phyloP scores from a whole-genome alignment of 2,797 vertebrate species.

The Myripristis murdjan region DNA sequence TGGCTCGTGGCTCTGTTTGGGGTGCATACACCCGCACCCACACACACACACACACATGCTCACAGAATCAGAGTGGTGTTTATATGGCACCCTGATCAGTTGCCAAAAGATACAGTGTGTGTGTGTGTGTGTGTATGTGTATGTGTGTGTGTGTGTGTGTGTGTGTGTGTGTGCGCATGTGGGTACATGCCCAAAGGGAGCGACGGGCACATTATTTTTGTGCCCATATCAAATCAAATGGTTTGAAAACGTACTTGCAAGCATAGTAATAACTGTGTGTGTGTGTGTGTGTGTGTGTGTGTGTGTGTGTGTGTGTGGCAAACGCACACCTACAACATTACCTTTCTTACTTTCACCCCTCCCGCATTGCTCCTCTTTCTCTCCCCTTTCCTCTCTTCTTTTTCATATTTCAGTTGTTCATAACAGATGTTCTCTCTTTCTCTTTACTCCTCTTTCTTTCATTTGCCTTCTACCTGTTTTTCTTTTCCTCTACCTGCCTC shows the following conservation, averaged over 20 bases:
- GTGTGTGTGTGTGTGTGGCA: background rate
- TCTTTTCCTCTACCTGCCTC: too few relatives aligned
- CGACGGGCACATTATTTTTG: background rate
- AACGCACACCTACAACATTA: background rate
- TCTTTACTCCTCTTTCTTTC: background rate
- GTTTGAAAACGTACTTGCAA: conserved; percentile 9
- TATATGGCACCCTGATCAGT: conserved; percentile 41
- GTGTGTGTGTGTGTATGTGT: background rate
- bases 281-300: background rate
- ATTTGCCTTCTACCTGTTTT: too few relatives aligned
- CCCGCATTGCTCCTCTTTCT: background rate
- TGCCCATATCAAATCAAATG: conserved; percentile 37
- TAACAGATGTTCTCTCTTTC: background rate
- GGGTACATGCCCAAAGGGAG: background rate
- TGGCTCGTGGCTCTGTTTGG: conserved; percentile 63
- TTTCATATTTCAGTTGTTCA: too few relatives aligned
- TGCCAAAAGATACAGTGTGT: conserved; percentile 23
- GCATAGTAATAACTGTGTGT: background rate
- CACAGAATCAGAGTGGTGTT: conserved; percentile 27
- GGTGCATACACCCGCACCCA: conserved; percentile 18
- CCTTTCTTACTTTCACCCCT: background rate
- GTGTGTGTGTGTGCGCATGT: too few relatives aligned
- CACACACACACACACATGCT: conserved; percentile 6
- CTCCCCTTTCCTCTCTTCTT: background rate
- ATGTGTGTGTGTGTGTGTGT: too few relatives aligned